Evolutionary conservation across 2,888 invertebrate genomes (phyloP).

Genomic region (Drosophila conformis): DNA sequence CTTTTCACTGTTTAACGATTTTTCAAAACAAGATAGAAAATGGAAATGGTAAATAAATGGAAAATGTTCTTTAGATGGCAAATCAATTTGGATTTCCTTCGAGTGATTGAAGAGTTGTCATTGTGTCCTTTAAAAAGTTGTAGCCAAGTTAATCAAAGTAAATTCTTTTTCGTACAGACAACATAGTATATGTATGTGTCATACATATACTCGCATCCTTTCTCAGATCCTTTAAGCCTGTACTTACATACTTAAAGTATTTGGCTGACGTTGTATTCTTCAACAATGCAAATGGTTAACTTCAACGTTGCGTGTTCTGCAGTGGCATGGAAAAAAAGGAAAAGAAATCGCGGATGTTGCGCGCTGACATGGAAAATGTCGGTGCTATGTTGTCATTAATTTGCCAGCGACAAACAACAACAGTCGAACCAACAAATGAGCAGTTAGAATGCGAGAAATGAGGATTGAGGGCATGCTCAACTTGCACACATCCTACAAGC

Average conservation of each 20-base stretch:
- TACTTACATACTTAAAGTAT: background rate
- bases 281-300: constrained; percentile 41
- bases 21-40: background rate
- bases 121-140: background rate
- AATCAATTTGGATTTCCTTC: background rate
- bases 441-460: background rate
- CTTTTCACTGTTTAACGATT: background rate
- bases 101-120: background rate
- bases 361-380: constrained; percentile 60
- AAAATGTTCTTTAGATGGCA: background rate
- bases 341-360: constrained; percentile 32
- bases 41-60: background rate
- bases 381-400: constrained; percentile 66
- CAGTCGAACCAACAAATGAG: constrained; percentile 21
- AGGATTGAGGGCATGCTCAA: fast-evolving
- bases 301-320: constrained; percentile 14
- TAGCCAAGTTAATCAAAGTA: constrained; percentile 1
- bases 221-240: background rate
- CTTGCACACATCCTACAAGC: background rate
- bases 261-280: background rate
- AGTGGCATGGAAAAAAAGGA: constrained; percentile 22
- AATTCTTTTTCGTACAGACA: background rate
- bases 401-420: constrained; percentile 43
- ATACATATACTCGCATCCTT: background rate
- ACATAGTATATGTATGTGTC: background rate